Percentiles rank a stretch among this genome's conserved stretches.
Conservation (phyloP, 2,797 vertebrate genomes). For the Poecilia picta region DNA sequence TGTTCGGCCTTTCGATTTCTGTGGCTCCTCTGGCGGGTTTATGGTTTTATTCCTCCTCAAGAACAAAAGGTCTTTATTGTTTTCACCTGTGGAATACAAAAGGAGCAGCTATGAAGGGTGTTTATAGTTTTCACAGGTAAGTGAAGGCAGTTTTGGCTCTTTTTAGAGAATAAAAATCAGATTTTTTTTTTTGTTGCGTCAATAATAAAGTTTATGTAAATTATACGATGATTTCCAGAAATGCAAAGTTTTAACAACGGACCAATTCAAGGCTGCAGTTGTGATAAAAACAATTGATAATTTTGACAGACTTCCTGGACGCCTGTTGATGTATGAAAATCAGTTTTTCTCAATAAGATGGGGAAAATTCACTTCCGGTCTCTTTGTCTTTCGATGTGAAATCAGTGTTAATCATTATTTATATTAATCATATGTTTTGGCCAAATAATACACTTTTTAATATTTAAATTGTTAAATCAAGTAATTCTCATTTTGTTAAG, state of each 20-base stretch:
- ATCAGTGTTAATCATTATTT: neutral
- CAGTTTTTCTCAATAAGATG: too few relatives aligned
- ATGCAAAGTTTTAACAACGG: neutral
- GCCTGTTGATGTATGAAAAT: neutral
- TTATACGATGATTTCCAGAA: neutral
- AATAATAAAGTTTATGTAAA: neutral
- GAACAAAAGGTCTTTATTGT: neutral
- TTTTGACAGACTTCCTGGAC: neutral
- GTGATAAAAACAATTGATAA: neutral
- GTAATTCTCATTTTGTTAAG: neutral
- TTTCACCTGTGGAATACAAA: neutral
- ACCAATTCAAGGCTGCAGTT: neutral
- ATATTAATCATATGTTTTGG: neutral
- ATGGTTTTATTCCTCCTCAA: slow-evolving; percentile 22
- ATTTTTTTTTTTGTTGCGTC: neutral
- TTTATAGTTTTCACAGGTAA: slow-evolving; percentile 79
- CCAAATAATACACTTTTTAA: neutral
- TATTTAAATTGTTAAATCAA: neutral
- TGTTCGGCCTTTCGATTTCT: slow-evolving; percentile 47
- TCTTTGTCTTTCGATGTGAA: neutral
- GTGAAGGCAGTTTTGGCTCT: slow-evolving; percentile 32
- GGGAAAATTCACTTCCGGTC: neutral
- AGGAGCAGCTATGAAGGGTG: slow-evolving; percentile 72
- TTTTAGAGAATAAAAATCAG: neutral
- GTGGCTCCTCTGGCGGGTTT: slow-evolving; percentile 26